These are phyloP conservation scores for Aphelenchoides besseyi DNA, from an alignment of 1,140 invertebrate species.

Conservation along the genomic window DNA sequence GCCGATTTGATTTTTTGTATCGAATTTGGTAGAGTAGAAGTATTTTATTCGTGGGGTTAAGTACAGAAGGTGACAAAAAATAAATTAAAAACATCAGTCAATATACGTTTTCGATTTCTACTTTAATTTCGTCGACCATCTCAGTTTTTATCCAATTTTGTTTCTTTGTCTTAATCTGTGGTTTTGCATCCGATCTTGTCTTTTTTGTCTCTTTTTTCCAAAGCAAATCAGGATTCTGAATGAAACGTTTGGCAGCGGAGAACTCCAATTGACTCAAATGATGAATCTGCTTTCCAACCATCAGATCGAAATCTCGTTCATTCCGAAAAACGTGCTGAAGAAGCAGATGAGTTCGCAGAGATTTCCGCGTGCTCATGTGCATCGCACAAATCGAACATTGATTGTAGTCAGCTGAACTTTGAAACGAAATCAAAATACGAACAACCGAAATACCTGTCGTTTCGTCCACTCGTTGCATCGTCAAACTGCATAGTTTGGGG, in stretches of 20 bases:
- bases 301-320: constrained; percentile 13
- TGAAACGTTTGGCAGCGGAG: constrained; percentile 3
- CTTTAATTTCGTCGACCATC: not conserved
- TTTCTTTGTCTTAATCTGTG: not conserved
- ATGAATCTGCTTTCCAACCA: not conserved
- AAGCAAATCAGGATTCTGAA: constrained; percentile 17
- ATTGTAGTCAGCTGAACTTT: constrained; percentile 9
- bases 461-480: not conserved
- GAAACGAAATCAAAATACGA: not conserved
- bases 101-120: not conserved
- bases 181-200: constrained; percentile 17
- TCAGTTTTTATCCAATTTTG: not conserved
- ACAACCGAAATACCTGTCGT: not conserved
- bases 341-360: constrained; percentile 17
- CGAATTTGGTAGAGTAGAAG: too few species aligned
- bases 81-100: not conserved
- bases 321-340: constrained; percentile 25
- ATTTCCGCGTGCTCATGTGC: constrained; percentile 21
- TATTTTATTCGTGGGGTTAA: too few species aligned
- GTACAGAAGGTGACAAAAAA: too few species aligned
- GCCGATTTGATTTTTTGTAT: too few species aligned
- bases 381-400: constrained; percentile 18
- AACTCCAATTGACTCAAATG: not conserved
- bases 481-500: not conserved
- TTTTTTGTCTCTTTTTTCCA: constrained; percentile 16